A percentile compares a stretch with the other conserved stretches of the same genome.
Conservation (phyloP, 2,113 vertebrate species). For the Saguinus midas region DNA sequence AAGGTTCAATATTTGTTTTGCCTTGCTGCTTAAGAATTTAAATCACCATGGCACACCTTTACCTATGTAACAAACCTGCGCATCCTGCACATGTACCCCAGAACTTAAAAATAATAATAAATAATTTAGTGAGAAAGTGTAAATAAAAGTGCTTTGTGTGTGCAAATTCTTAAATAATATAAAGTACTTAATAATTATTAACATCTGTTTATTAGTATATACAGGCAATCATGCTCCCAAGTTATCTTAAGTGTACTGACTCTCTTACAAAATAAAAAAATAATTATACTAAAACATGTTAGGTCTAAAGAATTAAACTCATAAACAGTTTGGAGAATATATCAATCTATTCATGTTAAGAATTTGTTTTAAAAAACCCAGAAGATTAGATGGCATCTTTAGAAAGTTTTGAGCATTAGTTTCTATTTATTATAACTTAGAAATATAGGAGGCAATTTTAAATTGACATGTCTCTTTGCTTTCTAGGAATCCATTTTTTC, state of each 20-base stretch:
- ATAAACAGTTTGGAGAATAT: background rate
- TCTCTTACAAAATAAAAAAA: background rate
- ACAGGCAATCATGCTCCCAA: background rate
- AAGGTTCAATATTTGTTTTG: background rate
- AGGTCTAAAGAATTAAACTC: background rate
- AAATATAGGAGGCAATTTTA: background rate
- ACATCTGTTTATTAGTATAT: background rate
- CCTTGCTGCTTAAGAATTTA: background rate
- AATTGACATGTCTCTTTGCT: background rate
- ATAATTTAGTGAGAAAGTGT: background rate
- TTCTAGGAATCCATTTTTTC: background rate
- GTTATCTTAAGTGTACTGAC: background rate
- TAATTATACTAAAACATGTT: background rate
- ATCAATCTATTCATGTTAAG: background rate
- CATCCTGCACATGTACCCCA: no score
- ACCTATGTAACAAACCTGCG: no score
- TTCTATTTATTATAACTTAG: background rate
- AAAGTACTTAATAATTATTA: background rate
- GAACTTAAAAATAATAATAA: no score
- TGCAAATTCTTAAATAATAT: background rate
- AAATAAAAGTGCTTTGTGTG: background rate
- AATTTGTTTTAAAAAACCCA: background rate
- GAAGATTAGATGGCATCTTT: background rate
- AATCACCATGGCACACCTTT: no score
- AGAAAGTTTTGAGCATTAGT: background rate